Conservation (phyloP, 2,797 vertebrate genomes). For the Tauraco hartlaubi region DNA sequence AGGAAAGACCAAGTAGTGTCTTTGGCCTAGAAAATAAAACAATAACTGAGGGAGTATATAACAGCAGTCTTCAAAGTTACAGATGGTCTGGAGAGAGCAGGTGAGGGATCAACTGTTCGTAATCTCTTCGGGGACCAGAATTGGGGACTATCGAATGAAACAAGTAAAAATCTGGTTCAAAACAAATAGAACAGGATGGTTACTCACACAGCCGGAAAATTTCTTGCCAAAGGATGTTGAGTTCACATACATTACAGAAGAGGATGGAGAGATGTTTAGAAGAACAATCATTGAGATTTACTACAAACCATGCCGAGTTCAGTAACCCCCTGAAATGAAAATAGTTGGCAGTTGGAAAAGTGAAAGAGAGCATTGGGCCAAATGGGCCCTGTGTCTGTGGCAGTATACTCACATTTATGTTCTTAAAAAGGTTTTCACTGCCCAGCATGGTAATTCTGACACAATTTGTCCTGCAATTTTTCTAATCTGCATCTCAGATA, state of each 20-base stretch:
- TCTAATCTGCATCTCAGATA: neutral
- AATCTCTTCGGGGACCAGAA: neutral
- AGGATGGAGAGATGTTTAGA: neutral
- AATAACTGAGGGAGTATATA: too few species aligned
- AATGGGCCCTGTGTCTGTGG: neutral
- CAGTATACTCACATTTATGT: neutral
- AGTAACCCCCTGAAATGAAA: neutral
- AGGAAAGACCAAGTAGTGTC: neutral
- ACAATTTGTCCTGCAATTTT: neutral
- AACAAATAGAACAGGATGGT: neutral
- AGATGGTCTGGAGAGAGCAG: neutral
- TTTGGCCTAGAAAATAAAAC: rapidly evolving
- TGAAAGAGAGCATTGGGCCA: neutral
- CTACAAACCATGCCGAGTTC: neutral
- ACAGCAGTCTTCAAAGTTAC: neutral
- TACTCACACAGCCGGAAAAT: neutral
- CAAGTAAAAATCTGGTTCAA: neutral
- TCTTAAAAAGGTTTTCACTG: neutral
- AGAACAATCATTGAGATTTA: neutral
- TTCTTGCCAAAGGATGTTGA: neutral
- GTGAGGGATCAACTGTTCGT: neutral
- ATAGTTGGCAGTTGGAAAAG: neutral
- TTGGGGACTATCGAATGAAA: neutral
- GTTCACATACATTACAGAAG: neutral
- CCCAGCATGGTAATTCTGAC: neutral